These are phyloP conservation scores for Periophthalmodon schlosseri DNA, from an alignment of 2,113 vertebrate genomes.

Conservation along the genomic window DNA sequence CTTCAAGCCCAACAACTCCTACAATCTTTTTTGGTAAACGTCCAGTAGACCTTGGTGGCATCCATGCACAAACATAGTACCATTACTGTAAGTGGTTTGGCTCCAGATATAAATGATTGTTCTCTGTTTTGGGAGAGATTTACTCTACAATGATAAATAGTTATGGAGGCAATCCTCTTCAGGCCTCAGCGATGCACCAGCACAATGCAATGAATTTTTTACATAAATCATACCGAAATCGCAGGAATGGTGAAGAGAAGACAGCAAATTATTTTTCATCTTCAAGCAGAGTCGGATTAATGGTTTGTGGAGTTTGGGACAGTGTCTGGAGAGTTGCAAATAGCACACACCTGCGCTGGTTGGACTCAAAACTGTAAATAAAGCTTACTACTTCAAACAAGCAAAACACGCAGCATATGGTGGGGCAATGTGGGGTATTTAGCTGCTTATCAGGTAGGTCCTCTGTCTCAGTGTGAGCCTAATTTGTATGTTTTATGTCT, in stretches of 20 bases:
- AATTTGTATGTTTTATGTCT: not conserved
- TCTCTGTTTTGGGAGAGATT: not conserved
- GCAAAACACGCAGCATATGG: constrained; percentile 2
- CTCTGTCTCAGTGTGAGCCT: not conserved
- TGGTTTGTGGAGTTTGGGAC: constrained; percentile 15
- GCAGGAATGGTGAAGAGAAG: not conserved
- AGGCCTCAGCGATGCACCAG: not conserved
- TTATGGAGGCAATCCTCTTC: constrained; percentile 4
- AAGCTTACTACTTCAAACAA: constrained; percentile 4
- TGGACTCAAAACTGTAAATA: constrained; percentile 1
- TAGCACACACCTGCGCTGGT: constrained; percentile 17
- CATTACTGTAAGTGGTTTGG: constrained; percentile 5
- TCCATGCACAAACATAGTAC: not conserved
- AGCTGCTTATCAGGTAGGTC: not conserved
- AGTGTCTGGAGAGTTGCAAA: constrained; percentile 23
- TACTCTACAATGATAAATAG: constrained; percentile 11
- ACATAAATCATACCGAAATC: constrained; percentile 12
- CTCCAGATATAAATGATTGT: not conserved
- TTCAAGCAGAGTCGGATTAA: constrained; percentile 33
- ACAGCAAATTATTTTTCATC: constrained; percentile 25
- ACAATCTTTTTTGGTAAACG: constrained; percentile 4
- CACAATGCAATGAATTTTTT: constrained; percentile 7
- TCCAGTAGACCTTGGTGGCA: constrained; percentile 8
- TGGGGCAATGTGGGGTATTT: not conserved
- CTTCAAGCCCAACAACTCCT: not conserved